These are phyloP conservation scores for Aramus guarauna DNA, from an alignment of 2,113 vertebrate species.

Conservation along the genomic window DNA sequence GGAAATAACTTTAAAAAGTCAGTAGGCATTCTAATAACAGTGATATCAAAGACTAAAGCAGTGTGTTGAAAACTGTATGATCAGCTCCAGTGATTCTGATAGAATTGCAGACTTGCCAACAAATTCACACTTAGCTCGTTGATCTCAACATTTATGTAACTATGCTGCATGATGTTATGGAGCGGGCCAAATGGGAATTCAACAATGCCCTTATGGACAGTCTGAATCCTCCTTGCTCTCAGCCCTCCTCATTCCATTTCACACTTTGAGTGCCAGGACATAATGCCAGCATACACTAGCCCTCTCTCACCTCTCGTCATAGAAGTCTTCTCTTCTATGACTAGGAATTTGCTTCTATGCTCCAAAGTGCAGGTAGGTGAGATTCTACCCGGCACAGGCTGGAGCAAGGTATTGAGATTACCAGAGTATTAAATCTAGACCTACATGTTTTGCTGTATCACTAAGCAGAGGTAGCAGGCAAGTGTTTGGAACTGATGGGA, in stretches of 20 bases:
- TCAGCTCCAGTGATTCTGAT: not conserved
- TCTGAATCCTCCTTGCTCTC: not conserved
- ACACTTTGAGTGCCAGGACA: accelerated
- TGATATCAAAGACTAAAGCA: not conserved
- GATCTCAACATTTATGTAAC: not conserved
- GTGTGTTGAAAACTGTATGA: not conserved
- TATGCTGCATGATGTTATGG: not conserved
- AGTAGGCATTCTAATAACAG: not conserved
- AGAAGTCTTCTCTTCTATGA: not conserved
- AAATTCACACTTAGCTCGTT: not conserved
- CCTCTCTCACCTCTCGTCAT: not conserved
- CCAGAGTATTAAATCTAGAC: not conserved
- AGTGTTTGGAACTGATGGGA: not conserved
- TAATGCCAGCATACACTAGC: not conserved
- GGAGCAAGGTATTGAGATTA: not conserved
- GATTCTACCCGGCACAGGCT: not conserved
- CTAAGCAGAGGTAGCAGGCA: not conserved
- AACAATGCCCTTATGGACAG: not conserved
- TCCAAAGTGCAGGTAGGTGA: not conserved
- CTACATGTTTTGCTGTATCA: not conserved
- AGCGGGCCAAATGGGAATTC: not conserved
- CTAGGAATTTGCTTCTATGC: not conserved
- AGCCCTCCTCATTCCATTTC: not conserved
- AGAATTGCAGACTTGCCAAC: not conserved
- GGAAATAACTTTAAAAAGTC: not conserved